A percentile compares a stretch with the other conserved stretches of the same genome.
Conservation (phyloP, 2,797 vertebrate genomes). For the Premnoplex brunnescens region DNA sequence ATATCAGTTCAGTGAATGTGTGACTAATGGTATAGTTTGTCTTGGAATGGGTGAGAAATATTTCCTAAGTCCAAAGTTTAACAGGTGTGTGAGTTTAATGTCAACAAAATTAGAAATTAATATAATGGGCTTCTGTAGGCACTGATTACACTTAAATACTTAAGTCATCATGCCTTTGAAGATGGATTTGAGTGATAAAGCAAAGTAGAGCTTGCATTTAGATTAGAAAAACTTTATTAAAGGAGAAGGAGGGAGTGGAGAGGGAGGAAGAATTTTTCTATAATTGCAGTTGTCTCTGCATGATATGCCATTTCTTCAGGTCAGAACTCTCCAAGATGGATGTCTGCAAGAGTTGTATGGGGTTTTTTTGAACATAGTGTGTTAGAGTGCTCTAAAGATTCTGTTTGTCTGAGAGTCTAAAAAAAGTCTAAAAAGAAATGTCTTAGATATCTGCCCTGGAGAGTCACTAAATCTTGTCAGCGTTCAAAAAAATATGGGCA, state of each 20-base stretch:
- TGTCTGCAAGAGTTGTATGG: not conserved
- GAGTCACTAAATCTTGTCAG: not conserved
- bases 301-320: not conserved
- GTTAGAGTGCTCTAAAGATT: not conserved
- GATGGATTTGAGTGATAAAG: not conserved
- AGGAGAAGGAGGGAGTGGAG: not conserved
- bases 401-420: not conserved
- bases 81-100: constrained; percentile 39
- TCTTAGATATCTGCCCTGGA: not conserved
- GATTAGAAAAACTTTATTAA: not conserved
- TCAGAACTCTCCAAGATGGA: not conserved
- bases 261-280: not conserved
- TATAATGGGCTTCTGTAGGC: not conserved
- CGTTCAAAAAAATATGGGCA: not conserved
- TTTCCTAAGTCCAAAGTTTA: constrained; percentile 64
- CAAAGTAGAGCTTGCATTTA: not conserved
- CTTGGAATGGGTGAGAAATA: constrained; percentile 32
- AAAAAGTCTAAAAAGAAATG: not conserved
- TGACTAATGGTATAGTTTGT: constrained; percentile 39
- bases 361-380: not conserved
- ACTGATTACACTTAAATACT: not conserved
- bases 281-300: not conserved
- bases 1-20: not conserved
- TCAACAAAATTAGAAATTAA: constrained; percentile 47
- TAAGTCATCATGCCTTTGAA: not conserved